Conservation (phyloP, 2,888 invertebrate species). For the Agelastica alni region DNA sequence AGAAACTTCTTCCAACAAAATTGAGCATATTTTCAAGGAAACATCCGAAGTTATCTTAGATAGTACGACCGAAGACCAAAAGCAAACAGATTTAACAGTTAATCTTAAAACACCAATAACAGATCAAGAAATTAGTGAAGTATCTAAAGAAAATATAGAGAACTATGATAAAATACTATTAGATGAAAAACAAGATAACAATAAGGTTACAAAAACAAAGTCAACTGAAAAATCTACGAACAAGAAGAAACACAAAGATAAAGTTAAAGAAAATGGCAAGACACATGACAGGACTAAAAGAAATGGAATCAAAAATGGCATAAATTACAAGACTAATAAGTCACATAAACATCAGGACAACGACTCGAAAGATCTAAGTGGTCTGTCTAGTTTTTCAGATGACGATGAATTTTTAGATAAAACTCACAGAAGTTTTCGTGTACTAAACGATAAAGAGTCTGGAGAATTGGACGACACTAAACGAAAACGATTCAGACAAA, state of each 20-base stretch:
- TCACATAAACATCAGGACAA: too few species aligned
- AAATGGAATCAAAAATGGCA: too few species aligned
- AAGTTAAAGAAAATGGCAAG: too few species aligned
- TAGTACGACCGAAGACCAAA: too few species aligned
- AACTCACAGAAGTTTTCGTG: constrained; percentile 51
- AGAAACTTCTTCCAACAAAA: too few species aligned
- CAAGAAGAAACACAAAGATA: background rate
- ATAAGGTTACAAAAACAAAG: background rate
- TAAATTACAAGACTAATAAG: too few species aligned
- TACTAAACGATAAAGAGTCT: constrained; percentile 46
- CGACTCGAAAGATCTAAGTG: constrained; percentile 10
- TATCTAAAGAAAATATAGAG: background rate
- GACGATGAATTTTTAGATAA: constrained; percentile 36
- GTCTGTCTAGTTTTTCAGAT: constrained; percentile 35
- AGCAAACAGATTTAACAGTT: too few species aligned
- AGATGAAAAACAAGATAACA: constrained; percentile 11
- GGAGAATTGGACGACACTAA: constrained; percentile 33
- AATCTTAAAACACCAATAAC: background rate
- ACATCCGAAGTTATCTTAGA: too few species aligned
- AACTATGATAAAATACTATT: background rate
- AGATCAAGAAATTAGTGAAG: background rate
- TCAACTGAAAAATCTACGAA: background rate
- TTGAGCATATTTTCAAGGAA: too few species aligned
- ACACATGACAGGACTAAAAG: constrained; percentile 11
- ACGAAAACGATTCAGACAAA: constrained; percentile 29